These are phyloP conservation scores for Ictalurus punctatus DNA, from an alignment of 2,113 vertebrate genomes.

Conservation along the genomic window DNA sequence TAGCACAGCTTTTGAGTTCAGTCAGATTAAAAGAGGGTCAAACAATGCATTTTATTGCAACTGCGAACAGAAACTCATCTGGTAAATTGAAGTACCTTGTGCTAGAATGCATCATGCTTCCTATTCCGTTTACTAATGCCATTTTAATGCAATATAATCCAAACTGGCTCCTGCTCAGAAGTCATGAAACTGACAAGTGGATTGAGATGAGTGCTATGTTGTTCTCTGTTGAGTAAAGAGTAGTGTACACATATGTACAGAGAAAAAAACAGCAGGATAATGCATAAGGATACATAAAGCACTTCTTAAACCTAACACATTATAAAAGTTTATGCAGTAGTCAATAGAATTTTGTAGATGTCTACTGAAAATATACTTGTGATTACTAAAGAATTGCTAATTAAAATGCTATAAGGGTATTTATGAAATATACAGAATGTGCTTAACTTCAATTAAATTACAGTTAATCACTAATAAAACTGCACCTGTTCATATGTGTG, in stretches of 20 bases:
- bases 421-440: not conserved
- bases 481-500: slow-evolving; percentile 7
- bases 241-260: not conserved
- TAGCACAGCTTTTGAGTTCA: slow-evolving; percentile 70
- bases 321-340: not conserved
- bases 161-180: slow-evolving; percentile 74
- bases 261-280: not conserved
- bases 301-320: not conserved
- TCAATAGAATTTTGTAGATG: not conserved
- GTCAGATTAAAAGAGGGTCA: slow-evolving; percentile 75
- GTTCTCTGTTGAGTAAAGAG: slow-evolving; percentile 31
- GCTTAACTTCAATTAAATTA: not conserved
- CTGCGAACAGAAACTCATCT: slow-evolving; percentile 78
- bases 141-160: slow-evolving; percentile 60
- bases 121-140: slow-evolving; percentile 76
- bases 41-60: slow-evolving; percentile 68
- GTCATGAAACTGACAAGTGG: slow-evolving; percentile 70
- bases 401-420: not conserved
- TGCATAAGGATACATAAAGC: not conserved
- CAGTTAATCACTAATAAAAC: not conserved
- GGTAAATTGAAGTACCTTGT: slow-evolving; percentile 78
- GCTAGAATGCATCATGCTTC: slow-evolving; percentile 74
- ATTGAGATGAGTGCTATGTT: slow-evolving; percentile 45
- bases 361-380: not conserved
- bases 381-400: not conserved